A percentile compares a stretch with the other conserved stretches of the same genome.
Evolutionary conservation across 1,140 invertebrate genomes (phyloP).

Genomic region (Psix sp.): DNA sequence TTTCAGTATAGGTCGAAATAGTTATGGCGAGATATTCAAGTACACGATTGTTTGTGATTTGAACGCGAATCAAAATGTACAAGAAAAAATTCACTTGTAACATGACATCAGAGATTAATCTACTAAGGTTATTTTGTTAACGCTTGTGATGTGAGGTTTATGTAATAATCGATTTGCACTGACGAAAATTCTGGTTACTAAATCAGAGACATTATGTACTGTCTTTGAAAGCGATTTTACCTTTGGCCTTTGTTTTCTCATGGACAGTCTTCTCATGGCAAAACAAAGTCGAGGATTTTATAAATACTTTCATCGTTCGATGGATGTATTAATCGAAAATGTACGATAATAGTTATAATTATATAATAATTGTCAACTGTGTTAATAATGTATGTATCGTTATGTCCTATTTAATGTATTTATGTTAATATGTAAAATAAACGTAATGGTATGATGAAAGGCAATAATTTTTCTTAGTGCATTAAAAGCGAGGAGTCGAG

Average conservation of each 20-base stretch:
- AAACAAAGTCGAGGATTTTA: no score
- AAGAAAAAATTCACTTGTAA: slow-evolving; percentile 30
- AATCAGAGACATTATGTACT: background rate
- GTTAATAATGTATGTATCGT: slow-evolving; percentile 2
- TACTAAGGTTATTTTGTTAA: background rate
- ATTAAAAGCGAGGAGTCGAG: no score
- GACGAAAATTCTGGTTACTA: slow-evolving; percentile 3
- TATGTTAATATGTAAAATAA: slow-evolving; percentile 16
- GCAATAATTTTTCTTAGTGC: slow-evolving; percentile 7
- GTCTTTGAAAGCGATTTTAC: background rate
- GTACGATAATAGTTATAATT: background rate
- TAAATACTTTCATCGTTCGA: background rate
- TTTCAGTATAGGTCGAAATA: no score
- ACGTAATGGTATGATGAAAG: slow-evolving; percentile 1
- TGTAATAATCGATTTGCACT: slow-evolving; percentile 2
- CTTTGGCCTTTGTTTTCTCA: no score
- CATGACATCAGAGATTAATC: slow-evolving; percentile 39
- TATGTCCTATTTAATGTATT: slow-evolving; percentile 8
- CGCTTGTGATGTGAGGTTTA: background rate
- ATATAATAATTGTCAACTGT: background rate
- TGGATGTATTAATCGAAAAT: background rate
- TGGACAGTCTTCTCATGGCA: no score
- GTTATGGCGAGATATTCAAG: no score
- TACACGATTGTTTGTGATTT: no score
- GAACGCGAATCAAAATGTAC: no score